Evolutionary conservation across 2,797 vertebrate genomes (phyloP), one percentile per base, ranked within the genome.

Genomic region (Pangasius sanitwongsei): DNA sequence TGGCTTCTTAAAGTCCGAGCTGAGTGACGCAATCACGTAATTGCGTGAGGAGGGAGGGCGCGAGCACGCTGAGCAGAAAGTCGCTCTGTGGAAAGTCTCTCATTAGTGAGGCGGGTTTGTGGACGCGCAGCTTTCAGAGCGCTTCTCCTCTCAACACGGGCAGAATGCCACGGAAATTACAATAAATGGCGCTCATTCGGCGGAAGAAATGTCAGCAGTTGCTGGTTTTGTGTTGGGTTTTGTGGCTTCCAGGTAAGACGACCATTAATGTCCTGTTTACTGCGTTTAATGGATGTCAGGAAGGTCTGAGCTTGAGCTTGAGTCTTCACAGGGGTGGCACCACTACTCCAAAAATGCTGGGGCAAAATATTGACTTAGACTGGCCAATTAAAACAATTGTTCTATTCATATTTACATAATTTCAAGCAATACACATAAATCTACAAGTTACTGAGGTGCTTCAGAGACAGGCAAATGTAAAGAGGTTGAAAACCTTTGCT

Each of bases 101-200:
- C 94, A 86, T 92, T 89, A 78, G 90, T 12, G 72, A 83, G 16
- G 55, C 63, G 87, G 23, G n/a, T 7, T 53, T 23, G 70, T 83
- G 89, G 86, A 75, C 48, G 0, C 16, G 48, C 65, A 37, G 88
- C 89, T 92, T 90, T 81, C 41, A 61, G 83, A 87, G 69, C 87
- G 91, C 89, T 44, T 89, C 82, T 88, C 87, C 83, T 65, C 89
- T 70, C 63, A 41, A 0, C 15, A 41, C 44, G 53, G 48, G 16
- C 82, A 91, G 92, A 92, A 97, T 97, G 96, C 93, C 89, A 34
- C 70, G 87, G 57, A 75, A 23, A 16, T 87, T 50, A 50, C 86
- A 92, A 95, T 96, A 95, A 95, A 97, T 97, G 96, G 94, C 91
- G 53, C 92, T 93, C 87, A 93, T 93, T 90, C 94, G 94, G 93